Conservation (phyloP, 1,140 invertebrate species). For the Brachionus manjavacas region DNA sequence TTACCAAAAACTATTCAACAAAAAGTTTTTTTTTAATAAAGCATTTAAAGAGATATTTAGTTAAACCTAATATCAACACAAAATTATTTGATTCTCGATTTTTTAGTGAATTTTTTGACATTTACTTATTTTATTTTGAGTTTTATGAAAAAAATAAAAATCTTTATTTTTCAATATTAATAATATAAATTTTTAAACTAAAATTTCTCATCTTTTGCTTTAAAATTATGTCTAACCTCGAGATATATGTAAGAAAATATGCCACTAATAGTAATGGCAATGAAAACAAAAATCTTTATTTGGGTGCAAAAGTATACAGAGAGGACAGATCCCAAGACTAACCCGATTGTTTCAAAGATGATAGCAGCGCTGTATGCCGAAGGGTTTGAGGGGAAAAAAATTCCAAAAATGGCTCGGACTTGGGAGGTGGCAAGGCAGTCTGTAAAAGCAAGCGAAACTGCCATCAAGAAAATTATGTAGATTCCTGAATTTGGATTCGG, state of each 20-base stretch:
- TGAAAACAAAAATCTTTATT: slow-evolving; percentile 12
- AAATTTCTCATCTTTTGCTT: background rate
- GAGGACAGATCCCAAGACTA: background rate
- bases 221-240: background rate
- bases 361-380: slow-evolving; percentile 28
- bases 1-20: too few species aligned
- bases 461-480: slow-evolving; percentile 18
- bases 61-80: too few species aligned
- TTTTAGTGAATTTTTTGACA: too few species aligned
- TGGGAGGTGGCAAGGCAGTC: background rate
- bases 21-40: too few species aligned
- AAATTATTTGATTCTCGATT: too few species aligned
- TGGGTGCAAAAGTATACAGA: slow-evolving; percentile 28
- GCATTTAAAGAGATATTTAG: too few species aligned
- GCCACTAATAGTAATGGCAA: background rate
- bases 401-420: slow-evolving; percentile 12
- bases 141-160: background rate
- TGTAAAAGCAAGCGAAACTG: background rate
- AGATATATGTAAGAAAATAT: background rate
- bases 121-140: too few species aligned
- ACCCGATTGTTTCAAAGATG: slow-evolving; percentile 9
- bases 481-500: background rate
- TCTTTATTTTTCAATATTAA: background rate
- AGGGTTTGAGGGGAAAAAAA: background rate
- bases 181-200: background rate